phyloP scores from a whole-genome alignment of 2,113 vertebrate genomes.

The Benitochromis conjunctus region DNA sequence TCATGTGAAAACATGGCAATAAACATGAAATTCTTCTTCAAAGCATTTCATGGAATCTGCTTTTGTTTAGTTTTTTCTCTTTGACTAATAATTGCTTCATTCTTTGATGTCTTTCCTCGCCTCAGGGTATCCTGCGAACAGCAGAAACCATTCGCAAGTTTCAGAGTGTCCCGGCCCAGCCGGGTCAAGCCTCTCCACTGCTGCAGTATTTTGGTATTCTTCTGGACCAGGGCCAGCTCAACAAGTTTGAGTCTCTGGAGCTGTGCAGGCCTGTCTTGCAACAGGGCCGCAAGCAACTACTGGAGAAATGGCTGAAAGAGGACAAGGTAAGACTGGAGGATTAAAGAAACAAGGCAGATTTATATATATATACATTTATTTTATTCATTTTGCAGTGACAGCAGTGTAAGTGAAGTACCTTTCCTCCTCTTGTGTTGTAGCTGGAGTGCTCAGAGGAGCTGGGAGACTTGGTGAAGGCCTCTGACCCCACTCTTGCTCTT shows the following conservation, averaged over 20 bases:
- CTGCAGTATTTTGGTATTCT: slow-evolving; percentile 92
- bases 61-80: not conserved
- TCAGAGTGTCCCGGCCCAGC: slow-evolving; percentile 85
- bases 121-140: slow-evolving; percentile 84
- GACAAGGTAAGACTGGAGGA: slow-evolving; percentile 80
- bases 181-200: slow-evolving; percentile 86
- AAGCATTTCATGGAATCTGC: not conserved
- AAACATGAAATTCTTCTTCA: not conserved
- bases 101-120: slow-evolving; percentile 52
- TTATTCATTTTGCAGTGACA: not conserved
- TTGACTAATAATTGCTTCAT: not conserved
- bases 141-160: slow-evolving; percentile 88
- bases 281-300: slow-evolving; percentile 87
- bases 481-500: slow-evolving; percentile 86
- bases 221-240: slow-evolving; percentile 89
- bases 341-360: not conserved
- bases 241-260: slow-evolving; percentile 89
- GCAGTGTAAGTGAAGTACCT: not conserved
- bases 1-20: not conserved
- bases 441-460: slow-evolving; percentile 93
- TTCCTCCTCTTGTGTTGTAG: slow-evolving; percentile 25
- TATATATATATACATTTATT: not conserved
- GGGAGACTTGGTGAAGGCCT: slow-evolving; percentile 85
- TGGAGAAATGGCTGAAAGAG: slow-evolving; percentile 94
- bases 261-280: slow-evolving; percentile 87